A percentile compares a stretch with the other conserved stretches of the same genome.
Conservation (phyloP, 2,797 vertebrate species). For the Carapus acus region DNA sequence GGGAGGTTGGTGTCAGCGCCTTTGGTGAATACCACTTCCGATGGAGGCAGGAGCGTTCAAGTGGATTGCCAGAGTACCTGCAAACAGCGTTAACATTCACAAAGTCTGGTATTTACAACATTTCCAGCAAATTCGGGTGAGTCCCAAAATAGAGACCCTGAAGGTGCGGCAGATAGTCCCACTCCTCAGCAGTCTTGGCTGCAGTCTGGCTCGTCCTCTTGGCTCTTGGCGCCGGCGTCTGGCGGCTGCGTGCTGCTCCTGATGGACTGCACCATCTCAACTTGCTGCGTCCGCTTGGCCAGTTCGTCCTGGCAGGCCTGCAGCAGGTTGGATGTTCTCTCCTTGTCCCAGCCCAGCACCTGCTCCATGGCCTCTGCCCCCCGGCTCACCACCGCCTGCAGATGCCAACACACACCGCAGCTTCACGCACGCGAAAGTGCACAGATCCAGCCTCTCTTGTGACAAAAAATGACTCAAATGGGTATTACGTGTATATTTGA, state of each 20-base stretch:
- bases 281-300: slow-evolving; percentile 60
- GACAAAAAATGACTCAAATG: no score
- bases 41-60: slow-evolving; percentile 26
- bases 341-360: slow-evolving; percentile 63
- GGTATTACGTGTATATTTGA: no score
- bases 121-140: slow-evolving; percentile 20
- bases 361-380: slow-evolving; percentile 60
- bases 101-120: slow-evolving; percentile 33
- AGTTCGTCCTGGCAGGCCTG: slow-evolving; percentile 69
- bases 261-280: slow-evolving; percentile 67
- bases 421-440: no score
- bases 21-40: slow-evolving; percentile 46
- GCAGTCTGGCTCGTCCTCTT: slow-evolving; percentile 15
- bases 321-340: slow-evolving; percentile 58
- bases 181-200: slow-evolving; percentile 54
- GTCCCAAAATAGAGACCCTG: slow-evolving; percentile 36
- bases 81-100: slow-evolving; percentile 47
- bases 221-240: slow-evolving; percentile 11
- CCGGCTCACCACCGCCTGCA: slow-evolving; percentile 64
- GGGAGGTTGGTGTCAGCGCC: slow-evolving; percentile 16
- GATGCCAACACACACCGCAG: background rate
- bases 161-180: slow-evolving; percentile 37
- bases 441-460: no score
- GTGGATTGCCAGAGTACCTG: slow-evolving; percentile 19
- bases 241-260: slow-evolving; percentile 45